Conservation (phyloP, 2,113 vertebrate genomes). For the Glareola pratincola region DNA sequence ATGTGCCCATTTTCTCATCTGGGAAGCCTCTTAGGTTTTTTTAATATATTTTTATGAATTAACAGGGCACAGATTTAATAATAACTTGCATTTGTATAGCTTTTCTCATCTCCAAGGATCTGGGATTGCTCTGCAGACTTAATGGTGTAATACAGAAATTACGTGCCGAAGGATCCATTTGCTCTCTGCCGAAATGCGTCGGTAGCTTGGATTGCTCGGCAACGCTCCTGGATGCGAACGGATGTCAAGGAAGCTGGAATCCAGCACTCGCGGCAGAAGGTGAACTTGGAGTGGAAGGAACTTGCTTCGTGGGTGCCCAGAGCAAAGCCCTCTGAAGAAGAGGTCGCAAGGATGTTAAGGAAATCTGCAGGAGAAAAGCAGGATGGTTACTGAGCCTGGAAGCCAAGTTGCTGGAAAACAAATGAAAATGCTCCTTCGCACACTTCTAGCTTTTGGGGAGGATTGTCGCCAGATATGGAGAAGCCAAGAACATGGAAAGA, state of each 20-base stretch:
- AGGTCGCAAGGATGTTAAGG: background rate
- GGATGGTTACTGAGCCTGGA: background rate
- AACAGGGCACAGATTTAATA: slow-evolving; percentile 62
- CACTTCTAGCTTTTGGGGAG: background rate
- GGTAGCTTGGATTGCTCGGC: background rate
- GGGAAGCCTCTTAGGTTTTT: slow-evolving; percentile 13
- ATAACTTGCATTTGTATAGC: background rate
- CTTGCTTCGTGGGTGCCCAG: background rate
- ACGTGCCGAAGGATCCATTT: background rate
- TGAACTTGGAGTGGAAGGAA: background rate
- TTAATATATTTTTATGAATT: slow-evolving; percentile 63
- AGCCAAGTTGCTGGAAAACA: background rate
- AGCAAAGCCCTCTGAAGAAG: background rate
- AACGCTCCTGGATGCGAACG: accelerated
- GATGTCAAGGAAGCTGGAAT: background rate
- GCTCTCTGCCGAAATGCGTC: background rate
- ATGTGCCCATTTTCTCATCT: slow-evolving; percentile 57
- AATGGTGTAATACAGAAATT: background rate
- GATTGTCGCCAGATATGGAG: accelerated
- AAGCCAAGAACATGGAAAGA: background rate
- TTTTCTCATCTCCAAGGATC: background rate
- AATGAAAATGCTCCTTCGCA: background rate
- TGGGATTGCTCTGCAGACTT: background rate
- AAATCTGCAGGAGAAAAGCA: background rate
- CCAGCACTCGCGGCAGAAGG: accelerated